Base-by-base conservation (phyloP, 2,888 invertebrate genomes). In the Macrophya alboannulata region DNA sequence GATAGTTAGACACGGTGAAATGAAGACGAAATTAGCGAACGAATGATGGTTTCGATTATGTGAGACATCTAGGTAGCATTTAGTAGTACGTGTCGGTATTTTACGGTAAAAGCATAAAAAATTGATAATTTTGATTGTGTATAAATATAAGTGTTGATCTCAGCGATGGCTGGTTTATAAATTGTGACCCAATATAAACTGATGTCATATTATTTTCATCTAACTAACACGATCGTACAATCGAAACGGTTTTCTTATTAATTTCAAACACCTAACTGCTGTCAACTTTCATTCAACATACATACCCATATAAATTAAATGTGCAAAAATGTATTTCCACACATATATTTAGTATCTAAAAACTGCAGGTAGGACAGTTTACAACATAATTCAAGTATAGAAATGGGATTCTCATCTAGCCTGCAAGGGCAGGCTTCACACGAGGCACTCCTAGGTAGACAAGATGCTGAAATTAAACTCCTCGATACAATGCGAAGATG, bases 401-500 rank as follows among this genome's bases (percentile, higher is more conserved):
- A 43, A 88, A 97, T 97, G 97, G 97, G 98, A 89, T 98, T 98
- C 94, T 97, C 98, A 88, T 96, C 97, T 90, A 97, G 97, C 92
- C 96, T 98, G 85, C 97, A 98, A 94, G 98, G 98, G 90, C 97
- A 97, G 92, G 96, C 96, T 89, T 98, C 98, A 91, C 99, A 99
- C 94, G 98, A 98, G 94, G 98, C 98, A 88, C 95, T 99, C 90
- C 95, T 99, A 89, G 96, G 96, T 87, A 96, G 99, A 85, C 98
- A 99, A 94, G 99, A 99, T 93, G 98, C 98, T 31, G 99, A 99
- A 94, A 95, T 99, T 86, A 96, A 98, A 89, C 96, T 99, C 77
- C 95, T 99, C 95, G 99, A 99, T 92, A 97, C 97, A 88, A 98
- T 99, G 96, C 97, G 97, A 91, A 95, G 98, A 87, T 98, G 98